These are phyloP conservation scores for Hemicrepidius hirtus DNA, from an alignment of 2,888 invertebrate genomes.

Conservation along the genomic window DNA sequence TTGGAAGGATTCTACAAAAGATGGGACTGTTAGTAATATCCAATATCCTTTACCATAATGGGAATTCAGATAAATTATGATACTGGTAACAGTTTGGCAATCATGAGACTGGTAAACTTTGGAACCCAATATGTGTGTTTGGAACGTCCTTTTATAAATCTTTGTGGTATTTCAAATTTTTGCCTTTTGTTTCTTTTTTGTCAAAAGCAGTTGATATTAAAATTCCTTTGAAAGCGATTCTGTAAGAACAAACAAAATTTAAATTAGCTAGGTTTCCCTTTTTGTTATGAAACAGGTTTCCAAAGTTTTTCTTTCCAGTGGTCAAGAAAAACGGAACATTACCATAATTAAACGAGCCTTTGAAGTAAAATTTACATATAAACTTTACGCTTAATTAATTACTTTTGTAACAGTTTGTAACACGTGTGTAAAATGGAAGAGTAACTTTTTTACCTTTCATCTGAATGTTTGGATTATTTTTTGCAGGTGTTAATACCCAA, in stretches of 20 bases:
- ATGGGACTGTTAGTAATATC: conserved; percentile 9
- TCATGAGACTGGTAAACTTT: conserved; percentile 25
- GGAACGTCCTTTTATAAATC: no score
- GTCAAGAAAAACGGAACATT: conserved; percentile 13
- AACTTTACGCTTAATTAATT: conserved; percentile 5
- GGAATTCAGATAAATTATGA: conserved; percentile 22
- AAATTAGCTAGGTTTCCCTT: background rate
- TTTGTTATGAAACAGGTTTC: background rate
- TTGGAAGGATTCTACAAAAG: background rate
- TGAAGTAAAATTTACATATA: conserved; percentile 14
- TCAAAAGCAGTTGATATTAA: no score
- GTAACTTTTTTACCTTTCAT: no score
- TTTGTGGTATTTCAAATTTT: no score
- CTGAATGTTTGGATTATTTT: no score
- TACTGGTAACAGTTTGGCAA: conserved; percentile 25
- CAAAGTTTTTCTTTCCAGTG: background rate
- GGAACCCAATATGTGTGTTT: background rate
- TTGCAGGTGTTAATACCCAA: no score
- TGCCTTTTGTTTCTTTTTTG: no score
- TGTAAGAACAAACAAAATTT: conserved; percentile 7
- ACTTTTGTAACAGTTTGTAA: conserved; percentile 3
- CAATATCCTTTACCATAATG: conserved; percentile 23
- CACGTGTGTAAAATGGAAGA: background rate
- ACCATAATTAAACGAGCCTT: conserved; percentile 15
- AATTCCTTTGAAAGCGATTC: conserved; percentile 5